Evolutionary conservation across 2,113 vertebrate species (phyloP).

Genomic region (Leptobrachium ailaonicum): DNA sequence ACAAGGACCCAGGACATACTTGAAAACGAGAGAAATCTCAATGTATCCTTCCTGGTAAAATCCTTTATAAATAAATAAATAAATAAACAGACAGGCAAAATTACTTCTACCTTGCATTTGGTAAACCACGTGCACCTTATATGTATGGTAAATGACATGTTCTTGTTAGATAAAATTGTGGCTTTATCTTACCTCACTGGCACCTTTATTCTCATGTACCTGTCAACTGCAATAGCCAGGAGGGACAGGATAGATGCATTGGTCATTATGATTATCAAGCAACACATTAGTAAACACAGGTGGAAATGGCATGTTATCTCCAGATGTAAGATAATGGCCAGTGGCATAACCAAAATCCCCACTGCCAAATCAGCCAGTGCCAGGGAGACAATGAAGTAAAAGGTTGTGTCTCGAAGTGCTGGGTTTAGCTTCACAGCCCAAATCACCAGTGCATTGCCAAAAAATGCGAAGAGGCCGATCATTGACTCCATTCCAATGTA

Average conservation of each 20-base stretch:
- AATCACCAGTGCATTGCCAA: slow-evolving; percentile 79
- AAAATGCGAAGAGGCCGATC: slow-evolving; percentile 68
- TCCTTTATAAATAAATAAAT: no score
- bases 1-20: no score
- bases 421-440: slow-evolving; percentile 71
- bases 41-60: no score
- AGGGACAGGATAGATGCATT: slow-evolving; percentile 78
- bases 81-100: no score
- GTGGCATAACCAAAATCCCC: slow-evolving; percentile 73
- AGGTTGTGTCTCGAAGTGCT: slow-evolving; percentile 65
- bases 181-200: slow-evolving; percentile 64
- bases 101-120: no score
- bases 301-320: slow-evolving; percentile 57
- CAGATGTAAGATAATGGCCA: slow-evolving; percentile 73
- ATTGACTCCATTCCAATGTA: slow-evolving; percentile 70
- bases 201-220: slow-evolving; percentile 77
- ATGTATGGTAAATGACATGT: no score
- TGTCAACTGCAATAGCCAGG: slow-evolving; percentile 79
- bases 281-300: slow-evolving; percentile 77
- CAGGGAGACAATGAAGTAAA: slow-evolving; percentile 78
- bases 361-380: slow-evolving; percentile 79
- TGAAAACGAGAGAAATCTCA: no score
- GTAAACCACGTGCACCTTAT: no score
- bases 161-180: no score
- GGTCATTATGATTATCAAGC: slow-evolving; percentile 71